Evolutionary conservation across 2,113 vertebrate species (phyloP).

Genomic region (Dicentrarchus labrax): DNA sequence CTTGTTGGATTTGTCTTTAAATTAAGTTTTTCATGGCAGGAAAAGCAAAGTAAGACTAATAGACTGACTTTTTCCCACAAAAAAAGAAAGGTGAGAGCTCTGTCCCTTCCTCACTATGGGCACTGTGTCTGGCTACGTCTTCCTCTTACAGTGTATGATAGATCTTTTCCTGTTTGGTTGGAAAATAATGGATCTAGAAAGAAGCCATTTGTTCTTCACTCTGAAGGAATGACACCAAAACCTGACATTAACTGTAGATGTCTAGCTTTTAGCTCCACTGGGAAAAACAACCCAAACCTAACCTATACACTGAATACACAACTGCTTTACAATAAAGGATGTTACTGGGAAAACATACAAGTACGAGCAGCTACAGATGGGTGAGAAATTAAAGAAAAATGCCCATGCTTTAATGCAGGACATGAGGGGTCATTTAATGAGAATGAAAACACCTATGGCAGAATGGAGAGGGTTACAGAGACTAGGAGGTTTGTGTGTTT

Average conservation of each 20-base stretch:
- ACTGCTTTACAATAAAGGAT: too few relatives aligned
- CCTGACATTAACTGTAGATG: constrained; percentile 9
- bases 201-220: constrained; percentile 12
- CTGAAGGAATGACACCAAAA: neutral
- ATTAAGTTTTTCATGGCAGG: constrained; percentile 1
- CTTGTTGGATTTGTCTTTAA: neutral
- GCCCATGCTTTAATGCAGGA: too few relatives aligned
- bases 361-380: too few relatives aligned
- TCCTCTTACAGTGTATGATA: neutral
- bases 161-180: constrained; percentile 12
- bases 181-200: constrained; percentile 23
- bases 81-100: constrained; percentile 1
- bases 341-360: too few relatives aligned
- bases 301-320: too few relatives aligned
- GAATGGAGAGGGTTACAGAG: too few relatives aligned
- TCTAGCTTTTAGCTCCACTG: neutral
- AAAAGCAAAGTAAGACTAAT: constrained; percentile 28
- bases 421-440: too few relatives aligned
- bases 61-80: neutral
- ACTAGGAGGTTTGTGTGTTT: too few relatives aligned
- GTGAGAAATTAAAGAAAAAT: too few relatives aligned
- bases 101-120: neutral
- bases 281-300: too few relatives aligned
- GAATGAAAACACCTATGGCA: too few relatives aligned
- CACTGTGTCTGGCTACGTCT: neutral